phyloP scores from a whole-genome alignment of 2,888 invertebrate species.

The Pemphredon lugubris region DNA sequence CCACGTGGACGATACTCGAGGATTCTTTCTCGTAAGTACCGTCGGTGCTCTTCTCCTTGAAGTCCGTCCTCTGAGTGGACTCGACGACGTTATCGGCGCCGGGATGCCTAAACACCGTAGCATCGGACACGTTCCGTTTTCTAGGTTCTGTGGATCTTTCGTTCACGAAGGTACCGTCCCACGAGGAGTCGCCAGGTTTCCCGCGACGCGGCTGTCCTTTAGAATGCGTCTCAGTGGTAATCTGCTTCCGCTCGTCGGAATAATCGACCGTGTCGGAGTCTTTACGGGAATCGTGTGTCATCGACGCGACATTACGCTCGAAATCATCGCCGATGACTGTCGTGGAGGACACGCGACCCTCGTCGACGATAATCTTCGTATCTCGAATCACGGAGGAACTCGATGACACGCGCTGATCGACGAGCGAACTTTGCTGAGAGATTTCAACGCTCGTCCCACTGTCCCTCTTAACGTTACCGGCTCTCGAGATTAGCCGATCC shows the following conservation, averaged over 20 bases:
- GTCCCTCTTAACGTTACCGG: background rate
- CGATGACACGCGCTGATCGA: conserved; percentile 44
- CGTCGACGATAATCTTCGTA: conserved; percentile 34
- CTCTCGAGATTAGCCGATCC: background rate
- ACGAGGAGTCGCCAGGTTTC: conserved; percentile 80
- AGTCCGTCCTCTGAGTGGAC: conserved; percentile 56
- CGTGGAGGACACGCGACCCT: conserved; percentile 20
- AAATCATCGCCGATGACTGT: background rate
- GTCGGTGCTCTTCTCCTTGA: conserved; percentile 54
- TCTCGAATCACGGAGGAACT: conserved; percentile 30
- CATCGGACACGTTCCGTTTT: conserved; percentile 50
- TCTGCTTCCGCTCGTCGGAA: conserved; percentile 12
- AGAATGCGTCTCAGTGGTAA: background rate
- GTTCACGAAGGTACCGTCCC: conserved; percentile 82
- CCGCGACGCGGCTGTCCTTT: conserved; percentile 48
- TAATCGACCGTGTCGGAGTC: conserved; percentile 47
- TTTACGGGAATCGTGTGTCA: no score
- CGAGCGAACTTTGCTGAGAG: conserved; percentile 31
- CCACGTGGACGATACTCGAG: conserved; percentile 53
- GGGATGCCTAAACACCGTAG: conserved; percentile 43
- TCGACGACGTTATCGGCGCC: conserved; percentile 51
- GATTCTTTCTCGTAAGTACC: conserved; percentile 61
- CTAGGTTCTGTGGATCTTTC: conserved; percentile 72
- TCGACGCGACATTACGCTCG: background rate
- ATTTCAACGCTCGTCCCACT: conserved; percentile 50